Percentiles rank a stretch among this genome's conserved stretches.
These are phyloP conservation scores for Apogon talboti DNA, from an alignment of 2,797 vertebrate species.

Conservation along the genomic window DNA sequence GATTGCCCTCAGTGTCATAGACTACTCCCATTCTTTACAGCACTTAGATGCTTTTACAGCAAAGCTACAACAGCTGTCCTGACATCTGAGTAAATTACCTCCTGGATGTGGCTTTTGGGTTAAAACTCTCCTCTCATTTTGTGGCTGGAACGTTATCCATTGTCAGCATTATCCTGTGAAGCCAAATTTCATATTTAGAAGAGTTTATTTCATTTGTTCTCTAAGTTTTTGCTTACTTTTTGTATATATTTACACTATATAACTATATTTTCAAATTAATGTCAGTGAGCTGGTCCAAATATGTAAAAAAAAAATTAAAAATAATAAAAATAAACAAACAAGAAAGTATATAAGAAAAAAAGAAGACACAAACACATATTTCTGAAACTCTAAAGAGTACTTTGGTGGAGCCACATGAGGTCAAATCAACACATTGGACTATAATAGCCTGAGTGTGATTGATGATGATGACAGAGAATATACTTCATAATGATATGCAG, in stretches of 20 bases:
- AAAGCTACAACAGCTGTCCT: constrained; percentile 62
- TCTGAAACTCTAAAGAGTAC: neutral
- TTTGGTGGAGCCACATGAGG: constrained; percentile 11
- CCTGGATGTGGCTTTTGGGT: constrained; percentile 76
- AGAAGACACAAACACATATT: neutral
- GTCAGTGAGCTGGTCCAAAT: neutral
- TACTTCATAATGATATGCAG: constrained; percentile 24
- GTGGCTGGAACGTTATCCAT: constrained; percentile 52
- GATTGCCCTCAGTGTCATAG: constrained; percentile 24
- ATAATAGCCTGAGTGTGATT: constrained; percentile 18
- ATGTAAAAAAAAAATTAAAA: too few relatives aligned
- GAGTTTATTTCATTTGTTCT: constrained; percentile 29
- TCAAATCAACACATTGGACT: constrained; percentile 15
- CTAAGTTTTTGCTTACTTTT: constrained; percentile 24
- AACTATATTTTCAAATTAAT: neutral
- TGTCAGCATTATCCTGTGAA: constrained; percentile 51
- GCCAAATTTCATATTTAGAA: constrained; percentile 45
- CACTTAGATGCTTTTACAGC: constrained; percentile 46
- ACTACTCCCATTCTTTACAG: constrained; percentile 46
- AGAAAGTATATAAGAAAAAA: neutral
- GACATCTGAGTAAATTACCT: constrained; percentile 65
- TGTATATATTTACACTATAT: constrained; percentile 11
- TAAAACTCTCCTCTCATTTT: constrained; percentile 80
- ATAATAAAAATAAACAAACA: neutral
- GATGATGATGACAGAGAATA: constrained; percentile 42